A percentile compares a stretch with the other conserved stretches of the same genome.
Conservation (phyloP, 2,113 vertebrate genomes). For the Thryonomys swinderianus region DNA sequence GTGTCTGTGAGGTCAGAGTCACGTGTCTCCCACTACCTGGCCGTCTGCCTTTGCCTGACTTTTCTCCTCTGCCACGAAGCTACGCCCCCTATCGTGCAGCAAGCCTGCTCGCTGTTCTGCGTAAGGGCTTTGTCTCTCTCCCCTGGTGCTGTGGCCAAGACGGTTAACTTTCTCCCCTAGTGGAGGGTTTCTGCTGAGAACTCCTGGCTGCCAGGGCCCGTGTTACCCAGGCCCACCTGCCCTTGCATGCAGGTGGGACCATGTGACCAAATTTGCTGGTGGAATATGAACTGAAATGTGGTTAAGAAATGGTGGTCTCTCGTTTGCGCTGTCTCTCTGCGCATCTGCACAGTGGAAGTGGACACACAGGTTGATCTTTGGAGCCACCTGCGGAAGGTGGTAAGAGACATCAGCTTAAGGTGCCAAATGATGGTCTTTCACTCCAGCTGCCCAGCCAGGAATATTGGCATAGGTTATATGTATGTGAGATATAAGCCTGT, state of each 20-base stretch:
- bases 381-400: not conserved
- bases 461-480: not conserved
- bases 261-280: not conserved
- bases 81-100: not conserved
- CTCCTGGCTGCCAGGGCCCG: not conserved
- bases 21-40: not conserved
- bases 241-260: not conserved
- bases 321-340: not conserved
- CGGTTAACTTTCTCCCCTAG: not conserved
- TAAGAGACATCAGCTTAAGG: not conserved
- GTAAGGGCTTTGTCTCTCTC: not conserved
- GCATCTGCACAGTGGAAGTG: not conserved
- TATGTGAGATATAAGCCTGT: constrained; percentile 16
- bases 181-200: not conserved
- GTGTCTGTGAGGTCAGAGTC: not conserved
- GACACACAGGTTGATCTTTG: not conserved
- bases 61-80: not conserved
- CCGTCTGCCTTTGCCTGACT: not conserved
- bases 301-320: not conserved
- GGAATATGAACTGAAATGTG: not conserved
- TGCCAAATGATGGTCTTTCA: not conserved
- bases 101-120: not conserved
- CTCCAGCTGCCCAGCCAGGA: not conserved
- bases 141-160: not conserved
- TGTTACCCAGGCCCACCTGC: not conserved